phyloP scores from a whole-genome alignment of 2,113 vertebrate species.

The Heptranchias perlo region DNA sequence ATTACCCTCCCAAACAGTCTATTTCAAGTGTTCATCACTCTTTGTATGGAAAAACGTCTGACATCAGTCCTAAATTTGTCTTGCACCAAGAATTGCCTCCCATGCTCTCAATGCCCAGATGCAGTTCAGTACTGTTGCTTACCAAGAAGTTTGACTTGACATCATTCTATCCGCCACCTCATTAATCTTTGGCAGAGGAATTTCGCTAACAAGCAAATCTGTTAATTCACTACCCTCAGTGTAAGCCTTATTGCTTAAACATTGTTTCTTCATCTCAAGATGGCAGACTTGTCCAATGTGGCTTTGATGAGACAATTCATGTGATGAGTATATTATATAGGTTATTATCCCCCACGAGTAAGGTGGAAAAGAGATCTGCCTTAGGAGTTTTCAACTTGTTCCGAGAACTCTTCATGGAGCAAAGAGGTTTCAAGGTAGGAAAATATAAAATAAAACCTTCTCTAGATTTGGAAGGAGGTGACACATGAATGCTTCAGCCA shows the following conservation, averaged over 20 bases:
- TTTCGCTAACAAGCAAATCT: constrained; percentile 7
- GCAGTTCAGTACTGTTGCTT: background rate
- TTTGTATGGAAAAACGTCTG: background rate
- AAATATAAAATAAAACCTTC: background rate
- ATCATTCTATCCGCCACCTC: background rate
- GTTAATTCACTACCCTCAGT: background rate
- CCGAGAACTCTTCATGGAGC: background rate
- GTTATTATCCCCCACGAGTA: background rate
- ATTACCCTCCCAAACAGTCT: background rate
- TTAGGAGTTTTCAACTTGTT: background rate
- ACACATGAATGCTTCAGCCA: background rate
- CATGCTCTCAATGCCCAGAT: background rate
- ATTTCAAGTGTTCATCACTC: background rate
- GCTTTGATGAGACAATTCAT: background rate
- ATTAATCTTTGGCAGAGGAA: background rate
- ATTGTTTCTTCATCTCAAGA: background rate
- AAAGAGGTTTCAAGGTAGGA: background rate
- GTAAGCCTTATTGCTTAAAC: background rate
- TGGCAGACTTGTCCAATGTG: background rate
- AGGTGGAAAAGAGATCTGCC: background rate
- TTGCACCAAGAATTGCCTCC: background rate
- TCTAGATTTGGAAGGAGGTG: background rate
- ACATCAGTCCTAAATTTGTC: background rate
- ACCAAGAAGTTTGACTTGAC: background rate
- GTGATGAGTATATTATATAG: background rate